These are phyloP conservation scores for Lasiurus borealis DNA, from an alignment of 2,113 vertebrate genomes.

Conservation along the genomic window DNA sequence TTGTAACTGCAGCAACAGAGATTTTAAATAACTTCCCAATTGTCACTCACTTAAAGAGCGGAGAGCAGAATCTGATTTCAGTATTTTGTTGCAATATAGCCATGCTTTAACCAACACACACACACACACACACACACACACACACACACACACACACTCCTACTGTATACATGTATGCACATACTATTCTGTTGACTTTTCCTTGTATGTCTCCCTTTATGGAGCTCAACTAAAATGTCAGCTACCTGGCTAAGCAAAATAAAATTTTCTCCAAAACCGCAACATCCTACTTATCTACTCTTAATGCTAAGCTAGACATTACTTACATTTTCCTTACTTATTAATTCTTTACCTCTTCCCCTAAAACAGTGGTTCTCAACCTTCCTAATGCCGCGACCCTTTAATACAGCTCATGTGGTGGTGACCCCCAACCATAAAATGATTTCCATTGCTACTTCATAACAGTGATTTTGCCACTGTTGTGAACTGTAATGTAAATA, in stretches of 20 bases:
- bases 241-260: neutral
- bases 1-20: neutral
- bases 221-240: neutral
- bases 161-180: neutral
- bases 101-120: neutral
- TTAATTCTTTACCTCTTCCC: neutral
- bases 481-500: no score
- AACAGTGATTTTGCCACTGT: no score
- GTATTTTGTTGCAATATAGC: neutral
- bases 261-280: neutral
- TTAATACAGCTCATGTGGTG: no score
- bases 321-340: neutral
- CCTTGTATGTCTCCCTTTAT: neutral
- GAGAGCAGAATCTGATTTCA: neutral
- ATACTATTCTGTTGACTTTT: neutral
- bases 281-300: neutral
- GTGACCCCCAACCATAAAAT: no score
- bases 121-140: neutral
- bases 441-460: no score
- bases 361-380: no score
- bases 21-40: neutral
- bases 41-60: neutral
- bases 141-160: neutral
- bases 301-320: neutral
- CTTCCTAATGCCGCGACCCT: no score